Base-by-base conservation (phyloP, 2,888 invertebrate species). In the Parascotia fuliginaria region DNA sequence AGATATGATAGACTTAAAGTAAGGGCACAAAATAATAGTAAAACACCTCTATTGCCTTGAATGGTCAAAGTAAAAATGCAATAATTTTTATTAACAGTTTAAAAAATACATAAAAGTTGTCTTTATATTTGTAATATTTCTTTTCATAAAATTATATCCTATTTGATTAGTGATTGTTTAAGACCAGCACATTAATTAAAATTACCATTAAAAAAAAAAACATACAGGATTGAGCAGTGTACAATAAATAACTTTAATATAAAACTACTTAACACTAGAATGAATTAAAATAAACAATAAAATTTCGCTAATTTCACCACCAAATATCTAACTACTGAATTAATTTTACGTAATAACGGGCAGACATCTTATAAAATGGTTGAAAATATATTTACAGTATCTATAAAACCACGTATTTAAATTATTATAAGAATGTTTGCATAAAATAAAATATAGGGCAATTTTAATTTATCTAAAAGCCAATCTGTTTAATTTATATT, bases 221-320 rank as follows among this genome's bases (percentile, higher is more conserved):
- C 68, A 65, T 69, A 74, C 51, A 77, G 74, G 62, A 78, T 86
- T 84, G 85, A 86, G 84, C 86, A 82, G 72, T 73, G 77, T 75
- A 77, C 65, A 79, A 79, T 77, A 82, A 81, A 81, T 79, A 81
- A 73, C 70, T 70, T 57, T 62, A 47, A 67, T 73, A 79, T 75
- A 79, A 79, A 85, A 80, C 81, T 83, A 85, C 77, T 80, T 82
- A 83, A 75, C 69, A 43, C 66, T 74, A 71, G 37, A 60, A 28
- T 29, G 52, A 55, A 65, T 46, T 55, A 46, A 58, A 66, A 52
- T 42, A 70, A 57, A 62, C 53, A 56, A 58, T 24, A 38, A 42
- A 46, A 44, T 52, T 42, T 55, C 38, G 36, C 54, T 59, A 55
- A 62, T 56, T 55, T 60, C 41, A 36, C 50, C 54, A 42, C 39